Evolutionary conservation across 2,888 invertebrate genomes (phyloP), one percentile per base, ranked within the genome.

Genomic region (Drosophila mimica): DNA sequence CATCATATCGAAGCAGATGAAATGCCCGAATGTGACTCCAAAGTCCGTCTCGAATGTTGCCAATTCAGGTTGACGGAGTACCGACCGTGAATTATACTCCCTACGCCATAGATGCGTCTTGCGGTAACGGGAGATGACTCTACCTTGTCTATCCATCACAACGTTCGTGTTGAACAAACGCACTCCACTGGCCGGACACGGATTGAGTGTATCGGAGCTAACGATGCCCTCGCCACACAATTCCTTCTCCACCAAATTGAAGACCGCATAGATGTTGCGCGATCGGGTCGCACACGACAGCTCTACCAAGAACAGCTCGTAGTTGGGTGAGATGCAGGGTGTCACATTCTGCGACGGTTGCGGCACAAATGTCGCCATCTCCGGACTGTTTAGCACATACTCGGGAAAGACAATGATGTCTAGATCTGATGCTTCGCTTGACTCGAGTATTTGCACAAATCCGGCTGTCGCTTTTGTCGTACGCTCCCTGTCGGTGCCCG

Each of bases 341-440:
- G 91, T 81, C 17, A 92, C 76, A 33, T 90, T 87, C 40, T 91
- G 71, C 34, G 86, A 76, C 0, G 91, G 90, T 68, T 91, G 81
- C 6, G 92, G 88, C 83, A 92, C 76, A 93, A 94, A 81, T 91
- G 94, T 84, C 4, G 80, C 67, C 0, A 79, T 65, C 0, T 71
- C 61, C 3, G 34, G 13, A 31, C 72, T 77, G 92, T 93, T 93
- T 0, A 93, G 75, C 0, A 94, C 94, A 81, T 94, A 89, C 91
- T 97, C 97, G 0, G 97, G 97, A 88, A 97, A 97, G 0, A 97
- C 96, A 4, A 97, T 93, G 28, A 97, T 96, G 81, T 97, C 96
- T 0, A 95, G 95, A 5, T 82, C 77, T 0, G 69, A 61, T 0
- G 85, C 78, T 6, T 83, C 86, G 2, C 71, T 60, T 3, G 91